Base-by-base conservation (phyloP, 1,140 invertebrate genomes). In the Steinernema feltiae region DNA sequence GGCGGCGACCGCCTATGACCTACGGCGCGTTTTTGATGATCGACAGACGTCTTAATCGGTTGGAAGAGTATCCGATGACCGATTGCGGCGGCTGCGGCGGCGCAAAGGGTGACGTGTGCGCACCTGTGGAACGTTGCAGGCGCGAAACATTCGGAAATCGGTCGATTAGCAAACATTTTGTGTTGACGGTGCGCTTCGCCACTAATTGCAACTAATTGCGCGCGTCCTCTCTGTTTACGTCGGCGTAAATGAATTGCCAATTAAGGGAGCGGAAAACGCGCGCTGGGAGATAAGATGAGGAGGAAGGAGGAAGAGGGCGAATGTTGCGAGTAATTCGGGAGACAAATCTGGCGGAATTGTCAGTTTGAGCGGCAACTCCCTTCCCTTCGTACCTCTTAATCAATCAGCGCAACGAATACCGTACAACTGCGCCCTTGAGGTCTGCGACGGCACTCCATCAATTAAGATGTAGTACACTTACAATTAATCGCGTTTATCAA, bases 21-120 rank as follows among this genome's bases (percentile, higher is more conserved):
- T 21, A 63, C 12, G 12, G 53, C 53, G 12, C 53, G 53, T 63
- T 63, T 63, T 63, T 63, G 53, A 63, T 63, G 53, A 63, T 63
- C 3, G 53, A 27, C 53, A 63, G 53, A 63, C 53, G 53, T 63
- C 41, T 27, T 27, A 12, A 63, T 63, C 53, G 15, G 53, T n/a
- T 15, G 2, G 41, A n/a, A 12, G 53, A 3, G 53, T 41, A 63
- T 63, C 53, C 53, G 53, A 63, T 63, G 53, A 63, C 53, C 15
- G 12, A 46, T 46, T n/a, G 41, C 41, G 7, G 41, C 41, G 7
- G 41, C 41, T n/a, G n/a, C n/a, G n/a, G n/a, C n/a, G n/a, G n/a
- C n/a, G n/a, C n/a, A n/a, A n/a, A n/a, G n/a, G n/a, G 35, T 18
- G 35, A 18, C 53, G 53, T 63, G 12, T 63, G 53, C 53, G 53